These are phyloP conservation scores for Leistus spinibarbis DNA, from an alignment of 2,888 invertebrate species.

Conservation along the genomic window DNA sequence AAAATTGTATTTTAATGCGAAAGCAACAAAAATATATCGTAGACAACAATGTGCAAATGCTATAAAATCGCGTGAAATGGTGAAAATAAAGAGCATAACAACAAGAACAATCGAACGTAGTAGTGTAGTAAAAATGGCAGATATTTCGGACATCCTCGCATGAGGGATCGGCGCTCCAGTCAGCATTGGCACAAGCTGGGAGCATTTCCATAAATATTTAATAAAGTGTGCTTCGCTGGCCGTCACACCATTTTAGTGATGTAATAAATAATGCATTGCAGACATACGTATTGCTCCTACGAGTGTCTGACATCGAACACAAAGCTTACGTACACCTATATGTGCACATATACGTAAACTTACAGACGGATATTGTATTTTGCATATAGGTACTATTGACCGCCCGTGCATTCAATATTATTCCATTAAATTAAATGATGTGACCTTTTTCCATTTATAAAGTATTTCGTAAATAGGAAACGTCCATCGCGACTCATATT, in stretches of 20 bases:
- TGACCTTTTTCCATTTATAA: not conserved
- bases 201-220: slow-evolving; percentile 8
- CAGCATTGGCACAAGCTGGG: not conserved
- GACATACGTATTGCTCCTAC: not conserved
- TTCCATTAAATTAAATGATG: not conserved
- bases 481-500: not conserved
- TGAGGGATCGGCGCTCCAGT: not conserved
- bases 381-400: too few relatives aligned
- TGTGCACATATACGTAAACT: not conserved
- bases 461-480: not conserved
- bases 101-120: too few relatives aligned
- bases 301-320: not conserved
- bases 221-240: not conserved
- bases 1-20: too few relatives aligned
- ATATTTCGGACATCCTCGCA: not conserved
- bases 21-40: too few relatives aligned
- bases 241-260: slow-evolving; percentile 7
- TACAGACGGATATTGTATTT: not conserved
- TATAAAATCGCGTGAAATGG: too few relatives aligned
- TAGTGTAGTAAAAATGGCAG: not conserved
- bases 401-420: not conserved
- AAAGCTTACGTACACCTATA: not conserved
- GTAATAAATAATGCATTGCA: slow-evolving; percentile 8
- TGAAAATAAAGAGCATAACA: too few relatives aligned
- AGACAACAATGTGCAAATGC: too few relatives aligned